phyloP scores from a whole-genome alignment of 1,140 invertebrate species.

The Megalonaias nervosa region DNA sequence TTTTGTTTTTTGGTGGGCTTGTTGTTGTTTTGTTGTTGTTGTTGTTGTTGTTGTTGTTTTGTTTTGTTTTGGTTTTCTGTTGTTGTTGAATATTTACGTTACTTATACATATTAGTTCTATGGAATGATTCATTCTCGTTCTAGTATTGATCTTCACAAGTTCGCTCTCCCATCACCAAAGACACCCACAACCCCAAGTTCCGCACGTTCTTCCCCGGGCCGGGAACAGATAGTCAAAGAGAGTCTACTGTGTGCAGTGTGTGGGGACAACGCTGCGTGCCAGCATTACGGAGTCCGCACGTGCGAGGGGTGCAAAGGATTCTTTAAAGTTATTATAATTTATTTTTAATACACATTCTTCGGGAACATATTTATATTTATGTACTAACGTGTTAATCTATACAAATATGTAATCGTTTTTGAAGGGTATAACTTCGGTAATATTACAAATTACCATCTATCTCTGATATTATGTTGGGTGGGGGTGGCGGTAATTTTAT shows the following conservation, averaged over 20 bases:
- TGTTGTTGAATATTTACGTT: not conserved
- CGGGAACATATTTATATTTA: no score
- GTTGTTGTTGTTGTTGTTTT: not conserved
- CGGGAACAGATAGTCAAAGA: conserved; percentile 60
- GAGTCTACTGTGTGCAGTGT: conserved; percentile 92
- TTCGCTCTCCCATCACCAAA: conserved; percentile 67
- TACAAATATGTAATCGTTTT: no score
- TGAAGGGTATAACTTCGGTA: no score
- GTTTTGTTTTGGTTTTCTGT: not conserved
- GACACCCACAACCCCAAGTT: conserved; percentile 66
- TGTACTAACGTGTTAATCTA: no score
- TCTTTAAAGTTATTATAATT: conserved; percentile 74
- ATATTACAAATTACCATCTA: no score
- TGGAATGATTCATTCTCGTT: conserved; percentile 23
- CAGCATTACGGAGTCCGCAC: conserved; percentile 99
- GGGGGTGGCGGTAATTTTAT: no score
- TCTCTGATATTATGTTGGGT: no score
- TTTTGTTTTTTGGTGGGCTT: no score
- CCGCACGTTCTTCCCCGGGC: conserved; percentile 65
- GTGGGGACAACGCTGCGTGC: conserved; percentile 98
- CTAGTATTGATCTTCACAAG: conserved; percentile 65
- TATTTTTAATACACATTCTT: no score
- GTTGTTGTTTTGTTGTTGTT: no score
- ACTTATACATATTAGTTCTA: not conserved
- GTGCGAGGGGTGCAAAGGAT: conserved; percentile 94